These are phyloP conservation scores for Procambarus virginalis DNA, from an alignment of 1,140 invertebrate species.

Conservation along the genomic window DNA sequence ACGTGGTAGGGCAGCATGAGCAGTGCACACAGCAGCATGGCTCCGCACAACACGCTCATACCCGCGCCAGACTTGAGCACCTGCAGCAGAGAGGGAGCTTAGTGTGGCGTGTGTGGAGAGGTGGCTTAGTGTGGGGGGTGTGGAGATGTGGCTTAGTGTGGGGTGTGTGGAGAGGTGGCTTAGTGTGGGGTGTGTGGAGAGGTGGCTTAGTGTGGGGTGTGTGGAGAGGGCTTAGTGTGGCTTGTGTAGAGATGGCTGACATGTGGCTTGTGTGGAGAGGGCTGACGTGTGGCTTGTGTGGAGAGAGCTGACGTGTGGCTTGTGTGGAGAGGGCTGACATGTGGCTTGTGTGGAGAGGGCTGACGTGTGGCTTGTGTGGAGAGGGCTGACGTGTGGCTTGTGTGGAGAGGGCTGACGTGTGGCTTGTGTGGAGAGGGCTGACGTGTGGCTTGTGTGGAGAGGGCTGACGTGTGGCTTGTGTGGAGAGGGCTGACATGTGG, in stretches of 20 bases:
- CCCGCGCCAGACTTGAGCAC: slow-evolving; percentile 47
- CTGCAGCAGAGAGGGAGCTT: not conserved
- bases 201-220: too few species aligned
- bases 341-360: not conserved
- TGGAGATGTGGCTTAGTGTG: not conserved
- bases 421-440: not conserved
- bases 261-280: not conserved
- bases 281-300: not conserved
- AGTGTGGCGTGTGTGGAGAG: not conserved
- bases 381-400: not conserved
- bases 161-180: too few species aligned
- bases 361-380: too few species aligned
- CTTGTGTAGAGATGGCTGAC: not conserved
- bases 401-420: not conserved
- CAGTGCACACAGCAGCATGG: slow-evolving; percentile 43
- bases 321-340: not conserved
- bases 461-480: too few species aligned
- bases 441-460: too few species aligned
- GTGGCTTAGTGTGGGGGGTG: not conserved
- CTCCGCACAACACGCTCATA: slow-evolving; percentile 35
- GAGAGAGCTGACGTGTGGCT: not conserved
- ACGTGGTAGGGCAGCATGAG: slow-evolving; percentile 46
- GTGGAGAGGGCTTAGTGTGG: not conserved
- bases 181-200: too few species aligned
- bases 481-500: too few species aligned